A percentile compares a stretch with the other conserved stretches of the same genome.
phyloP scores from a whole-genome alignment of 1,140 invertebrate species.

The Aethina tumida region DNA sequence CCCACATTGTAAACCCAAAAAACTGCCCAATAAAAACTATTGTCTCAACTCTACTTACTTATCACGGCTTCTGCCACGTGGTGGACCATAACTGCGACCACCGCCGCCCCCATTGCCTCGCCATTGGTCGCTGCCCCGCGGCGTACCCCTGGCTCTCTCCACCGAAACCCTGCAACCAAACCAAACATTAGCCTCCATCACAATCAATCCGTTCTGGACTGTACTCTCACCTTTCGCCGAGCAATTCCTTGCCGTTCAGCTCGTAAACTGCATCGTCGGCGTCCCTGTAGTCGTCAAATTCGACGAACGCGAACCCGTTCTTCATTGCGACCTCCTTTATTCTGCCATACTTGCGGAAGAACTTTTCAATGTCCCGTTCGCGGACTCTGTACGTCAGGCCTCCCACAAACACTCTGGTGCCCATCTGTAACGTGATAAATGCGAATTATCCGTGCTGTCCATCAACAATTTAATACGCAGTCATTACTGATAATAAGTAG shows the following conservation, averaged over 20 bases:
- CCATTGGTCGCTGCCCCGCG: constrained; percentile 45
- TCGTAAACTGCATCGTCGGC: constrained; percentile 98
- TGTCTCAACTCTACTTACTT: too few relatives aligned
- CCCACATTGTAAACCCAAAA: too few relatives aligned
- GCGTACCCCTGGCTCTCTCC: constrained; percentile 71
- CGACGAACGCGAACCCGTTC: constrained; percentile 97
- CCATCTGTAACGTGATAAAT: constrained; percentile 40
- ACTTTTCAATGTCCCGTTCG: constrained; percentile 93
- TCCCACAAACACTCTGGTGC: constrained; percentile 90
- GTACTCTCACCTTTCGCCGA: too few relatives aligned
- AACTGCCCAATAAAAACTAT: constrained; percentile 26
- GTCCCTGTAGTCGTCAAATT: constrained; percentile 96
- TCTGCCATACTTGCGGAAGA: constrained; percentile 93
- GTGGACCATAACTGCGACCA: constrained; percentile 19
- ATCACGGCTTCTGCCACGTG: constrained; percentile 18
- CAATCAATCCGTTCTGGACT: too few relatives aligned
- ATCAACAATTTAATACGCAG: too few relatives aligned
- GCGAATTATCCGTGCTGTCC: too few relatives aligned
- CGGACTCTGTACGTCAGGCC: constrained; percentile 84
- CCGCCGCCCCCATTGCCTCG: constrained; percentile 24
- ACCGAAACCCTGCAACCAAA: constrained; percentile 79
- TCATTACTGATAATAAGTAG: too few relatives aligned
- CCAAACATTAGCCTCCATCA: too few relatives aligned
- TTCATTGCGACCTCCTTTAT: constrained; percentile 94
- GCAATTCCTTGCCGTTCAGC: constrained; percentile 90